Percentiles rank a stretch among this genome's conserved stretches.
phyloP scores from a whole-genome alignment of 2,797 vertebrate genomes.

The Gallinago solitaria region DNA sequence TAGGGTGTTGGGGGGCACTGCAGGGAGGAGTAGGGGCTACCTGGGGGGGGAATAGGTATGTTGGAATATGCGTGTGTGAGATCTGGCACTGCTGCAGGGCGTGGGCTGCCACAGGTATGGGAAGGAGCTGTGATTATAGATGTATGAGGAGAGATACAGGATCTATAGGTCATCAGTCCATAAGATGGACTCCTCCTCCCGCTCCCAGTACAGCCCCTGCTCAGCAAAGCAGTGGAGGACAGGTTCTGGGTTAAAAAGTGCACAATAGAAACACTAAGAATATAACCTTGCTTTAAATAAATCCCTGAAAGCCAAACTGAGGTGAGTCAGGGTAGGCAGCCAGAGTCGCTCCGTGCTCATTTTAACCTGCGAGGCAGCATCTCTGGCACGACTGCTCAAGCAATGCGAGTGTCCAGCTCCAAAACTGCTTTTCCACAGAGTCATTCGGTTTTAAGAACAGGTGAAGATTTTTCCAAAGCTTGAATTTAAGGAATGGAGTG shows the following conservation, averaged over 20 bases:
- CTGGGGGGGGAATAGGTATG: neutral
- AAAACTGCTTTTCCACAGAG: fast-evolving
- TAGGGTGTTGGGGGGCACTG: neutral
- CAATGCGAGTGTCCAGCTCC: neutral
- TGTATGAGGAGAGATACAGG: neutral
- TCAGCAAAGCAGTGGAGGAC: neutral
- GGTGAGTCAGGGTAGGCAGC: neutral
- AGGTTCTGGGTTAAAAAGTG: neutral
- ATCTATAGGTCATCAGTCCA: fast-evolving
- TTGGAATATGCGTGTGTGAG: neutral
- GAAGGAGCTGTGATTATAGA: neutral
- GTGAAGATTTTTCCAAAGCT: neutral
- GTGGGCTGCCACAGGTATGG: neutral
- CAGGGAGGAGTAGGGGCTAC: neutral
- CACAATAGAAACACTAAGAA: neutral
- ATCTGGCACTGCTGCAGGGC: neutral
- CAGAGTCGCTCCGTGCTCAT: fast-evolving
- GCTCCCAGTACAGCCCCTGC: neutral
- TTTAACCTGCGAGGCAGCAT: neutral
- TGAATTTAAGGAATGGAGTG: neutral
- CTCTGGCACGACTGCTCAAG: fast-evolving
- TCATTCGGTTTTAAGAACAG: fast-evolving
- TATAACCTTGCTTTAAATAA: neutral
- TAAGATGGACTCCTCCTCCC: neutral
- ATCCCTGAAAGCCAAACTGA: neutral